These are phyloP conservation scores for Anoplophora glabripennis DNA, from an alignment of 1,140 invertebrate genomes.

Conservation along the genomic window DNA sequence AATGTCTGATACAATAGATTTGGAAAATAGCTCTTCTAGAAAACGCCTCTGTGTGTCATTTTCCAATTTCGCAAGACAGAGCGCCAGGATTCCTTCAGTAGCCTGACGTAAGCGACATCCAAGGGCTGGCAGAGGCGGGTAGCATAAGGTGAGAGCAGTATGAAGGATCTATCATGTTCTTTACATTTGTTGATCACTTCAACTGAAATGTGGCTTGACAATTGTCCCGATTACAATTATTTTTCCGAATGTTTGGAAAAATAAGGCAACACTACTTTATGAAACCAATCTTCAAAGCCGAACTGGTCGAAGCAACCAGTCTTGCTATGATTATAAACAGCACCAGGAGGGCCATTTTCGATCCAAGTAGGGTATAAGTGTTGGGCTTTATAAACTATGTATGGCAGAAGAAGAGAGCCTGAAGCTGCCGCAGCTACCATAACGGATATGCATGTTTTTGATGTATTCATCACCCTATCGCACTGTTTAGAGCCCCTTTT, in stretches of 20 bases:
- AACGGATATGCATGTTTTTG: conserved; percentile 19
- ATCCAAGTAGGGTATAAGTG: conserved; percentile 17
- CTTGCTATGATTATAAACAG: conserved; percentile 14
- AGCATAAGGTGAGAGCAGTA: neutral
- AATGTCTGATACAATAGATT: too few relatives aligned
- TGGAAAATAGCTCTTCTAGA: too few relatives aligned
- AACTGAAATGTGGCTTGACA: neutral
- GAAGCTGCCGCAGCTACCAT: conserved; percentile 22
- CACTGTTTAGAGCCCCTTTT: conserved; percentile 44
- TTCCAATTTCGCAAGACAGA: too few relatives aligned
- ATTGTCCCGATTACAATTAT: neutral
- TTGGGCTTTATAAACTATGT: conserved; percentile 23
- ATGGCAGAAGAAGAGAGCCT: conserved; percentile 17
- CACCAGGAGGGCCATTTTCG: conserved; percentile 12
- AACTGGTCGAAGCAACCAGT: conserved; percentile 16
- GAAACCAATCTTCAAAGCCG: conserved; percentile 13
- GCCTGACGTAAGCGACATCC: neutral
- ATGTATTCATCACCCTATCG: conserved; percentile 42
- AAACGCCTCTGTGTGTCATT: too few relatives aligned
- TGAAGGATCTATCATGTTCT: neutral
- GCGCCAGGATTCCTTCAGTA: neutral
- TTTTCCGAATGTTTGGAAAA: too few relatives aligned
- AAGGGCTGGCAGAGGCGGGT: neutral
- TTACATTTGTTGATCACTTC: neutral
- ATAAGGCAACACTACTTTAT: too few relatives aligned